Percentiles rank a stretch among this genome's conserved stretches.
phyloP scores from a whole-genome alignment of 2,888 invertebrate genomes.

The Eristalis tenax region DNA sequence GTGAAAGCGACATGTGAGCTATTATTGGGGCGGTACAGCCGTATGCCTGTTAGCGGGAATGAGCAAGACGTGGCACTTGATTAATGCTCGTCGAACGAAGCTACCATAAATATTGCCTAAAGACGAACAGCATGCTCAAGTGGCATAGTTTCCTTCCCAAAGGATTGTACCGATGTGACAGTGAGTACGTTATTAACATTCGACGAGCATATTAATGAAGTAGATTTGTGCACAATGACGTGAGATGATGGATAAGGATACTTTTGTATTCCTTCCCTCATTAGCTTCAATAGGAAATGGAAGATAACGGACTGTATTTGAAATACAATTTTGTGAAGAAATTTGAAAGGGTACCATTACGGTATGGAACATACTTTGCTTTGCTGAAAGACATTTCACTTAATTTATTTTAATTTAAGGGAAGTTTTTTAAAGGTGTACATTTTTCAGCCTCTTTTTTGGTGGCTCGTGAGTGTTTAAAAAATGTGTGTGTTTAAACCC shows the following conservation, averaged over 20 bases:
- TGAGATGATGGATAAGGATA: not conserved
- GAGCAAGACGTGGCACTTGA: not conserved
- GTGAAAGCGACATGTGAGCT: not conserved
- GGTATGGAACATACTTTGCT: no score
- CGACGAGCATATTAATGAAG: not conserved
- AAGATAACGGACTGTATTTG: not conserved
- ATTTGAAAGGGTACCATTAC: no score
- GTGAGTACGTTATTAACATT: not conserved
- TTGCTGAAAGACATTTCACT: no score
- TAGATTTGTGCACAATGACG: not conserved
- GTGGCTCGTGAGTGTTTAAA: no score
- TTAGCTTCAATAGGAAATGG: not conserved
- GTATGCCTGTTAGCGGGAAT: not conserved
- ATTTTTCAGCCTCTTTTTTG: no score
- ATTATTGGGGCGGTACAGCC: not conserved
- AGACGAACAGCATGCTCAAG: not conserved
- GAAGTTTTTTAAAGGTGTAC: no score
- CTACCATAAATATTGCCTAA: not conserved
- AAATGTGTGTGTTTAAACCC: no score
- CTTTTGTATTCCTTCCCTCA: not conserved
- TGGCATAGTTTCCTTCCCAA: not conserved
- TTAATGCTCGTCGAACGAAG: not conserved
- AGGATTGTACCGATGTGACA: not conserved
- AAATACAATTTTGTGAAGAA: no score
- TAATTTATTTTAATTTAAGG: no score